Evolutionary conservation across 2,113 vertebrate genomes (phyloP), one percentile per base, ranked within the genome.

Genomic region (Silurus asotus): DNA sequence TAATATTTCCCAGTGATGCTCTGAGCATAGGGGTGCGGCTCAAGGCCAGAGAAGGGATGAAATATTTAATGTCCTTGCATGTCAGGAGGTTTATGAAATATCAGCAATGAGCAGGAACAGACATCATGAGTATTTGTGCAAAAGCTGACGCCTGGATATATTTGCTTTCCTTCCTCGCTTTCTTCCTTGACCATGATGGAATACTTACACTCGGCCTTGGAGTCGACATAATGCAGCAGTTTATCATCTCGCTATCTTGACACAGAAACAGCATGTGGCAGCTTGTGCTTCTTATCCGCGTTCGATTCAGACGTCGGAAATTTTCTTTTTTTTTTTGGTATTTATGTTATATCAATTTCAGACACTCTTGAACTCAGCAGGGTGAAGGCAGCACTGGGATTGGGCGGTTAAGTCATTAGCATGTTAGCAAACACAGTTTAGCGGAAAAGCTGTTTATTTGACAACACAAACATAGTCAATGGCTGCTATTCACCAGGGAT

Each of bases 51-150:
- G 25, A 75, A 15, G 15, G 45, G 69, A 82, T 88, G 80, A 84
- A 87, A 87, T 87, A 87, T 87, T 87, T 79, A 74, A 37, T 67
- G 65, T 82, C 25, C 64, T 77, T 15, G 17, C 75, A 86, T 83
- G 84, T 62, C 75, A 86, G 51, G 75, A 20, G 37, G 76, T 81
- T 78, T 51, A 80, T 61, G 45, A 55, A 75, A 84, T 85, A 79
- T 70, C 83, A 83, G 84, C 85, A 79, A 51, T 9, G 49, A 85
- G 67, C 53, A 56, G 82, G 48, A 59, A 72, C 69, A 75, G 80
- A 45, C 53, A 77, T 87, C 81, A 84, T 45, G 55, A 65, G n/a
- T 65, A 81, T 70, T 58, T 77, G 84, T 70, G 14, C 75, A 75
- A 49, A 64, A 86, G 79, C 82, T 51, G 28, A 70, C 74, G 56